phyloP scores from a whole-genome alignment of 2,888 invertebrate genomes.

The Sarcophaga rosellei region DNA sequence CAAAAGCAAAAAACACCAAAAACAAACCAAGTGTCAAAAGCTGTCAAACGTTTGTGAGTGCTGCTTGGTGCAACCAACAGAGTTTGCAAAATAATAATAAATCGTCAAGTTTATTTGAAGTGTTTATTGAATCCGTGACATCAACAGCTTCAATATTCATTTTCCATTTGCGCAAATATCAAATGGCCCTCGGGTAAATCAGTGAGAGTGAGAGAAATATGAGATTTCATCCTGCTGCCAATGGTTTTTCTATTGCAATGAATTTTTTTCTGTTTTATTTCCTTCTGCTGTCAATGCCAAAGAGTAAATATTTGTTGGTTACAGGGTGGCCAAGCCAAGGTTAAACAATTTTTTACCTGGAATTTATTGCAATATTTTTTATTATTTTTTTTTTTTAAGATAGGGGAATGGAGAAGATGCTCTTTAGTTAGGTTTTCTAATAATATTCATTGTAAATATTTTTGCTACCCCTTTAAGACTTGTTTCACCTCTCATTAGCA shows the following conservation, averaged over 20 bases:
- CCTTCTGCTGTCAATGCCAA: slow-evolving; percentile 55
- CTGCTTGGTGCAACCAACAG: slow-evolving; percentile 37
- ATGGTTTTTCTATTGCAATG: background rate
- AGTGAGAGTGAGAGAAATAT: background rate
- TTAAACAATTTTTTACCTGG: too few relatives aligned
- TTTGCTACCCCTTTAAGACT: background rate
- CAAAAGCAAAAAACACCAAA: slow-evolving; percentile 27
- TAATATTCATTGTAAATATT: background rate
- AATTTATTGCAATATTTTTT: too few relatives aligned
- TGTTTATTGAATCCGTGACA: slow-evolving; percentile 81
- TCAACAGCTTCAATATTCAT: slow-evolving; percentile 70
- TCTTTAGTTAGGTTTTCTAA: too few relatives aligned
- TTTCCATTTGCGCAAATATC: slow-evolving; percentile 71
- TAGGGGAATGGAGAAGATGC: too few relatives aligned
- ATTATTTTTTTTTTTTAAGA: too few relatives aligned
- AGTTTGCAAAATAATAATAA: slow-evolving; percentile 74
- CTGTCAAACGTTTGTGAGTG: slow-evolving; percentile 69
- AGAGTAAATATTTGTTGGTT: slow-evolving; percentile 41
- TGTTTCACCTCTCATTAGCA: slow-evolving; percentile 19
- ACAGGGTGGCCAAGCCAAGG: background rate
- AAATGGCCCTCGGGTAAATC: slow-evolving; percentile 51
- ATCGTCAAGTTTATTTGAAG: slow-evolving; percentile 80
- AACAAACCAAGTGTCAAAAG: slow-evolving; percentile 68
- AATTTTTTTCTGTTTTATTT: background rate
- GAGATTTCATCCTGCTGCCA: slow-evolving; percentile 1